Percentiles rank a stretch among this genome's conserved stretches.
Evolutionary conservation across 2,888 invertebrate genomes (phyloP).

Genomic region (Nebria brevicollis): DNA sequence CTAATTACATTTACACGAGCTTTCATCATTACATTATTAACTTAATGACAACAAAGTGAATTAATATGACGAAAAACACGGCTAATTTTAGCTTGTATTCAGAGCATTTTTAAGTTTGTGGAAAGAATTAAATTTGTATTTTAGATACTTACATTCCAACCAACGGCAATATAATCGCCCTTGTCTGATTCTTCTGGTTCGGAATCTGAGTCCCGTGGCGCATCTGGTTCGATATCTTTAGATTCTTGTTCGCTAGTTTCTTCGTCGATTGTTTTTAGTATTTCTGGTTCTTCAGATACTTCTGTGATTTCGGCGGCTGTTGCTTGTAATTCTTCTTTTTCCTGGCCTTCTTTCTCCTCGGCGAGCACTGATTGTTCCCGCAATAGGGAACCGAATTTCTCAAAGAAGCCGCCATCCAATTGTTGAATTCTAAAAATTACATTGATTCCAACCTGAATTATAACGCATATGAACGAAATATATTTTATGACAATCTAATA

Average conservation of each 20-base stretch:
- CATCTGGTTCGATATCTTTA: constrained; percentile 41
- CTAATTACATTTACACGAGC: neutral
- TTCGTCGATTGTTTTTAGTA: constrained; percentile 56
- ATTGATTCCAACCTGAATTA: constrained; percentile 26
- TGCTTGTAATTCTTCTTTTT: constrained; percentile 58
- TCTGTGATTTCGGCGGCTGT: constrained; percentile 54
- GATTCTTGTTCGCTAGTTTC: constrained; percentile 45
- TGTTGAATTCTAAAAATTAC: constrained; percentile 76
- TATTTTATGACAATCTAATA: too few relatives aligned
- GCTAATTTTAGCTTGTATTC: neutral
- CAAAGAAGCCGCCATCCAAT: constrained; percentile 85
- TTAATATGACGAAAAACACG: neutral
- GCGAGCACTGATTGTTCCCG: constrained; percentile 72
- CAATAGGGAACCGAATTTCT: constrained; percentile 81
- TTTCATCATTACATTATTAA: neutral
- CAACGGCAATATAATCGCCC: constrained; percentile 72
- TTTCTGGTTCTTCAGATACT: constrained; percentile 55
- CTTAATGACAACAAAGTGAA: neutral
- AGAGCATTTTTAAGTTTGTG: neutral
- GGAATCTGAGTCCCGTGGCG: constrained; percentile 64
- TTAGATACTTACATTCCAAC: constrained; percentile 77
- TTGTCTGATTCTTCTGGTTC: constrained; percentile 74
- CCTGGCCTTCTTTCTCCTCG: constrained; percentile 64
- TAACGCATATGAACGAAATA: neutral
- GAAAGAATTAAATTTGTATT: neutral